Percentiles rank a stretch among this genome's conserved stretches.
These are phyloP conservation scores for Drosophila pullipes DNA, from an alignment of 2,888 invertebrate species.

Conservation along the genomic window DNA sequence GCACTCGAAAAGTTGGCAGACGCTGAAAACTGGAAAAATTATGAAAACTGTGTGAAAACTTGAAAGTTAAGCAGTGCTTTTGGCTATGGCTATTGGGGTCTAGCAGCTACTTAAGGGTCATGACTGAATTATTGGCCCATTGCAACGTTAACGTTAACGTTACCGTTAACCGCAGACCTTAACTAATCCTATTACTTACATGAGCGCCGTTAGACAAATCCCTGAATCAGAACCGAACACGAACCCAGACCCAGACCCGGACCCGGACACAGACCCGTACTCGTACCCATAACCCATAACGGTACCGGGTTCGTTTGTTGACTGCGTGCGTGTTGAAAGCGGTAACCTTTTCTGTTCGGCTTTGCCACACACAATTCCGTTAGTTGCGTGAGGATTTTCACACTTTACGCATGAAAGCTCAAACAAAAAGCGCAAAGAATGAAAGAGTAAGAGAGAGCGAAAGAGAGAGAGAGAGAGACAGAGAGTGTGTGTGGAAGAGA, in stretches of 20 bases:
- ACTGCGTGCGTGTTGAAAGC: slow-evolving; percentile 35
- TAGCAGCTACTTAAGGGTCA: slow-evolving; percentile 12
- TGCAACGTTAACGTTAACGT: slow-evolving; percentile 4
- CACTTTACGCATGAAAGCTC: slow-evolving; percentile 68
- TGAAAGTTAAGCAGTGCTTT: neutral
- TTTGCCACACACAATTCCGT: slow-evolving; percentile 45
- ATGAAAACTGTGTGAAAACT: slow-evolving; percentile 40
- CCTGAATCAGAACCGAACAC: slow-evolving; percentile 20
- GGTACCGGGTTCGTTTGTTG: neutral
- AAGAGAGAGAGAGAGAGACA: neutral
- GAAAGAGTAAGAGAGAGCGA: neutral
- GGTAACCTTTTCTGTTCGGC: slow-evolving; percentile 51
- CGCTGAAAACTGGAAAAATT: slow-evolving; percentile 17
- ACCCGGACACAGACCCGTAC: neutral
- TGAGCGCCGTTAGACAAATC: slow-evolving; percentile 55
- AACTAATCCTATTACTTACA: slow-evolving; percentile 76
- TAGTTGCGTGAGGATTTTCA: slow-evolving; percentile 73
- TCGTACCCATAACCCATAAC: no score
- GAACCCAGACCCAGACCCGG: neutral
- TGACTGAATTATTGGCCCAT: slow-evolving; percentile 1
- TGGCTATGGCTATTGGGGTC: neutral
- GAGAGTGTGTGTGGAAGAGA: neutral
- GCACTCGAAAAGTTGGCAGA: slow-evolving; percentile 37
- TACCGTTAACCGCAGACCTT: slow-evolving; percentile 16
- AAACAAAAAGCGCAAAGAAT: neutral